These are phyloP conservation scores for Falco concolor DNA, from an alignment of 2,797 vertebrate genomes.

Conservation along the genomic window DNA sequence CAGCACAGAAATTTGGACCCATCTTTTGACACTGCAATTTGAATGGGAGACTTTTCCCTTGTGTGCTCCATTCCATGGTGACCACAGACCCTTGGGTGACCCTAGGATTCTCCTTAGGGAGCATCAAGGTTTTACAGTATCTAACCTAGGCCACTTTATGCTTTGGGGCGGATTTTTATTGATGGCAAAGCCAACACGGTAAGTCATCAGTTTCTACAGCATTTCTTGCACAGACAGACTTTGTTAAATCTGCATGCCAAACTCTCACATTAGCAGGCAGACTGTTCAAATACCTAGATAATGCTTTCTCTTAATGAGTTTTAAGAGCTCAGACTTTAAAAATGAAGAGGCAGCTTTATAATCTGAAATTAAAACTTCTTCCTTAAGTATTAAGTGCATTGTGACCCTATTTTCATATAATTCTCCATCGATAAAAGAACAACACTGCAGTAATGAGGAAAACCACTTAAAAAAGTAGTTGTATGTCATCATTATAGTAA, in stretches of 20 bases:
- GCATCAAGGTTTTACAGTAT: background rate
- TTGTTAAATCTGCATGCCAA: background rate
- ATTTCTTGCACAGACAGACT: background rate
- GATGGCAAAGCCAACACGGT: background rate
- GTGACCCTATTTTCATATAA: conserved; percentile 15
- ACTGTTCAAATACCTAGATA: background rate
- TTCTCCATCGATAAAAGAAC: conserved; percentile 39
- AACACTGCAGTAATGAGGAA: background rate
- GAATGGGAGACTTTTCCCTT: background rate
- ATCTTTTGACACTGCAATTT: background rate
- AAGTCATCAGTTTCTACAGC: background rate
- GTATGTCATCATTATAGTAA: conserved; percentile 23
- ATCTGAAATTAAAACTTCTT: conserved; percentile 40
- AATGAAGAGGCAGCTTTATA: conserved; percentile 8
- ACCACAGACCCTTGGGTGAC: background rate
- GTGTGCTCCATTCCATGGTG: background rate
- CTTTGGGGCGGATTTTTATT: background rate
- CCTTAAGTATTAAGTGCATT: conserved; percentile 15
- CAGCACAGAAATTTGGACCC: background rate
- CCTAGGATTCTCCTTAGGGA: background rate
- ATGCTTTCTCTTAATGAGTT: background rate
- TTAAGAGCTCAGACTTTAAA: conserved; percentile 13
- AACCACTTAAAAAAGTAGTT: background rate
- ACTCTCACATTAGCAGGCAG: background rate
- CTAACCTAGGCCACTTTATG: background rate